Conservation (phyloP, 2,113 vertebrate genomes). For the Bujurquina vittata region DNA sequence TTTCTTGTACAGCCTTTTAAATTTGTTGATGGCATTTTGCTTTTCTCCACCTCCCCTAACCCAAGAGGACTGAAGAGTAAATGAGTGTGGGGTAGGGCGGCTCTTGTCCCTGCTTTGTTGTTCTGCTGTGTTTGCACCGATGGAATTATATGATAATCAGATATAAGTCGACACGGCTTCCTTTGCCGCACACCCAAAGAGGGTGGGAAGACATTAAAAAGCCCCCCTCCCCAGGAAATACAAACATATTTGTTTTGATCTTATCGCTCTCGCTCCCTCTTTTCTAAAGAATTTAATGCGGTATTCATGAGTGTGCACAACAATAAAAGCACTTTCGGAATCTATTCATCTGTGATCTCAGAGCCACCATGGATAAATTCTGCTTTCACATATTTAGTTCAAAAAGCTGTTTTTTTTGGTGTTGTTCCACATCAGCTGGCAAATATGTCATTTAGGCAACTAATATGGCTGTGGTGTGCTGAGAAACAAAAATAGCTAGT, state of each 20-base stretch:
- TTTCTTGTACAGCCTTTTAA: neutral
- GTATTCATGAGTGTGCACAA: slow-evolving; percentile 56
- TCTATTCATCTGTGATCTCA: slow-evolving; percentile 52
- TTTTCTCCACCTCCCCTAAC: slow-evolving; percentile 1
- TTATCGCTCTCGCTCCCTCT: slow-evolving; percentile 18
- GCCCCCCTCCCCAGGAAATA: slow-evolving; percentile 33
- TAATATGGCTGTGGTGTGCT: slow-evolving; percentile 35
- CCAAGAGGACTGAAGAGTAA: slow-evolving; percentile 30
- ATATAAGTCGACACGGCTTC: slow-evolving; percentile 51
- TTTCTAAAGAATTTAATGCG: slow-evolving; percentile 27
- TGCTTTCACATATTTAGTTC: slow-evolving; percentile 54
- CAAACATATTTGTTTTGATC: slow-evolving; percentile 70
- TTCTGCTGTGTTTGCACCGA: slow-evolving; percentile 37
- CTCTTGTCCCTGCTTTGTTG: slow-evolving; percentile 40
- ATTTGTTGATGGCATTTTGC: slow-evolving; percentile 24
- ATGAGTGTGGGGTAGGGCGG: slow-evolving; percentile 12
- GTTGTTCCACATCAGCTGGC: slow-evolving; percentile 47
- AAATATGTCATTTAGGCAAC: slow-evolving; percentile 61
- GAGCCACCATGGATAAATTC: slow-evolving; percentile 63
- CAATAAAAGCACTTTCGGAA: slow-evolving; percentile 15
- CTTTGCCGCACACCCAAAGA: slow-evolving; percentile 35
- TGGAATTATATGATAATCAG: slow-evolving; percentile 64
- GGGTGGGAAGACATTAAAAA: slow-evolving; percentile 58
- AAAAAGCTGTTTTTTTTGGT: slow-evolving; percentile 37
- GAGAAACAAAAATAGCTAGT: slow-evolving; percentile 43